Conservation (phyloP, 64 coral and sea anemone genomes). For the Actinia tenebrosa region DNA sequence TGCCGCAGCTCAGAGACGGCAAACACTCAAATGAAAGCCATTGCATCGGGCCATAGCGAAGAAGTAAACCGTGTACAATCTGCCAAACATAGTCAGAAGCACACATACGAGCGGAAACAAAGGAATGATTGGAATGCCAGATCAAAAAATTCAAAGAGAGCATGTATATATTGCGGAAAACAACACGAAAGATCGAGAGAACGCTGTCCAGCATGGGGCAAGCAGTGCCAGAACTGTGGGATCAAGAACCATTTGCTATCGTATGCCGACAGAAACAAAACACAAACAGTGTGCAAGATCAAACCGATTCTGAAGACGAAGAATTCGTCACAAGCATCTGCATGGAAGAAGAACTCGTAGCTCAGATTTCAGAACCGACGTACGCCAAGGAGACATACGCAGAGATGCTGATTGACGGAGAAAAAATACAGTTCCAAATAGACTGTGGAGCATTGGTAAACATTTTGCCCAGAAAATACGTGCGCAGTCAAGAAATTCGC, state of each 20-base stretch:
- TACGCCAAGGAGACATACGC: not conserved
- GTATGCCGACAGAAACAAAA: not conserved
- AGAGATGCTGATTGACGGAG: not conserved
- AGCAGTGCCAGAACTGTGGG: not conserved
- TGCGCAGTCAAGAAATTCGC: not conserved
- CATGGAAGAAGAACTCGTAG: not conserved
- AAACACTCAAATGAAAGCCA: not conserved
- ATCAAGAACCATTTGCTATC: not conserved
- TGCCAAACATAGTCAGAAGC: not conserved
- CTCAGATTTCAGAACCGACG: not conserved
- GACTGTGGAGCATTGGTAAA: constrained; percentile 40
- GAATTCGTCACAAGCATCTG: not conserved
- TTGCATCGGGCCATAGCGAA: not conserved
- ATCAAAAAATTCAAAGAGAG: not conserved
- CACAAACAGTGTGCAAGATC: not conserved
- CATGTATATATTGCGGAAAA: not conserved
- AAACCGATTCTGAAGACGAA: not conserved
- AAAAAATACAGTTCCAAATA: not conserved
- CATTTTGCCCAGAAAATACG: constrained; percentile 8
- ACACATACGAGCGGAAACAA: too few species aligned
- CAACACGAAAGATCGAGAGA: not conserved
- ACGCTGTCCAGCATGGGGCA: not conserved
- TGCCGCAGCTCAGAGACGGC: not conserved
- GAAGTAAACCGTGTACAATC: not conserved
- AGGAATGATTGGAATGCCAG: too few species aligned